Conservation (phyloP, 2,888 invertebrate genomes). For the Endomychus coccineus region DNA sequence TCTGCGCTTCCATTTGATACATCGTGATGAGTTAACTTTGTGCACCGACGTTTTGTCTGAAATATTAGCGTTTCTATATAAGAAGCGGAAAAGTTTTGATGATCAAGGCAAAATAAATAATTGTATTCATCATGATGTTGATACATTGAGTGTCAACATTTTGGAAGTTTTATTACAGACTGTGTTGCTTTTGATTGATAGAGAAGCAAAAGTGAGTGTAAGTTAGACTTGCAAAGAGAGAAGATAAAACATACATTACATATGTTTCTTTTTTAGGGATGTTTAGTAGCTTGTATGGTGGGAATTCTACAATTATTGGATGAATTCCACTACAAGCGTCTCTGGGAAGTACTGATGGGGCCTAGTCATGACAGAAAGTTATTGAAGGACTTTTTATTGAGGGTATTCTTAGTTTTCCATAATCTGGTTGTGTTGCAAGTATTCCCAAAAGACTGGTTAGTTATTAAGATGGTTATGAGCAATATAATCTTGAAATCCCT, state of each 20-base stretch:
- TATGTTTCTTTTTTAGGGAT: constrained; percentile 51
- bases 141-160: constrained; percentile 71
- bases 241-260: background rate
- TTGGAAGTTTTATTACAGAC: constrained; percentile 81
- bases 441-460: constrained; percentile 85
- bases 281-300: constrained; percentile 78
- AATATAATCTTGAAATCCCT: constrained; percentile 76
- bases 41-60: constrained; percentile 85
- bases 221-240: constrained; percentile 2
- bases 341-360: constrained; percentile 75
- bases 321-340: constrained; percentile 77
- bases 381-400: constrained; percentile 76
- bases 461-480: constrained; percentile 82
- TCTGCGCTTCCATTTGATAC: constrained; percentile 71
- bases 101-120: constrained; percentile 53
- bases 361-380: constrained; percentile 66
- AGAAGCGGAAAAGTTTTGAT: constrained; percentile 44
- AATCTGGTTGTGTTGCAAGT: constrained; percentile 73
- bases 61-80: constrained; percentile 61
- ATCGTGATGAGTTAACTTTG: constrained; percentile 72
- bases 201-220: constrained; percentile 40
- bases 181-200: constrained; percentile 72
- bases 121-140: constrained; percentile 69
- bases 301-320: constrained; percentile 80
- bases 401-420: constrained; percentile 72